A percentile compares a stretch with the other conserved stretches of the same genome.
phyloP scores from a whole-genome alignment of 1,140 invertebrate species.

The Drosophila persimilis region DNA sequence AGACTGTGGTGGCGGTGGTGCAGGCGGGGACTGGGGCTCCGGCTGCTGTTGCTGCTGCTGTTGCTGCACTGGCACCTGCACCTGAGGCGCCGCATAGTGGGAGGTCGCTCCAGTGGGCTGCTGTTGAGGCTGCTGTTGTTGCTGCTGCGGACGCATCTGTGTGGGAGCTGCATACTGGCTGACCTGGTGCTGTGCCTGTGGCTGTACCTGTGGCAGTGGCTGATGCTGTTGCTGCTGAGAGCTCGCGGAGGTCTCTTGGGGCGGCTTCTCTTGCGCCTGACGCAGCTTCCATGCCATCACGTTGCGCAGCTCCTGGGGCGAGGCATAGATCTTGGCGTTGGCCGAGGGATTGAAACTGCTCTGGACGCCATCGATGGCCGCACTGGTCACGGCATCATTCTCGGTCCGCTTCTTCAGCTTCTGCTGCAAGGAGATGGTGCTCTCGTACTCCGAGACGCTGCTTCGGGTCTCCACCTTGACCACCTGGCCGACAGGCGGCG shows the following conservation, averaged over 20 bases:
- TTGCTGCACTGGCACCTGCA: slow-evolving; percentile 54
- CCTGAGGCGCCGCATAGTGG: slow-evolving; percentile 69
- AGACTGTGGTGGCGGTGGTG: slow-evolving; percentile 83
- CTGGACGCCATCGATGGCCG: slow-evolving; percentile 85
- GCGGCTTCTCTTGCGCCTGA: slow-evolving; percentile 61
- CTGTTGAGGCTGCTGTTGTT: slow-evolving; percentile 92
- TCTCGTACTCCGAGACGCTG: slow-evolving; percentile 79
- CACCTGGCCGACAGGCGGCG: slow-evolving; percentile 88
- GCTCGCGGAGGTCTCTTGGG: slow-evolving; percentile 58
- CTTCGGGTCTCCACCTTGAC: slow-evolving; percentile 88
- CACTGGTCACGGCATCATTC: slow-evolving; percentile 74
- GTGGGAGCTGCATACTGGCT: slow-evolving; percentile 55
- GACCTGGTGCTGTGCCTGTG: slow-evolving; percentile 71
- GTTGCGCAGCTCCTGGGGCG: slow-evolving; percentile 91
- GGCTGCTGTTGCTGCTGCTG: slow-evolving; percentile 32
- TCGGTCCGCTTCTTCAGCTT: slow-evolving; percentile 75
- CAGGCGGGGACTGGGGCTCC: slow-evolving; percentile 54
- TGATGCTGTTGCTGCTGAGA: slow-evolving; percentile 84
- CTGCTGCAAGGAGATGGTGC: slow-evolving; percentile 79
- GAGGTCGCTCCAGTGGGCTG: slow-evolving; percentile 21
- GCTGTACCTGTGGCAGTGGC: slow-evolving; percentile 83
- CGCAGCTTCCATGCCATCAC: slow-evolving; percentile 88
- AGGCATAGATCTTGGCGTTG: slow-evolving; percentile 94
- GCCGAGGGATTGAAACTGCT: slow-evolving; percentile 93
- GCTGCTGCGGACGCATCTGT: slow-evolving; percentile 92